phyloP scores from a whole-genome alignment of 2,888 invertebrate genomes.

The Lasioglossum oenotherae region DNA sequence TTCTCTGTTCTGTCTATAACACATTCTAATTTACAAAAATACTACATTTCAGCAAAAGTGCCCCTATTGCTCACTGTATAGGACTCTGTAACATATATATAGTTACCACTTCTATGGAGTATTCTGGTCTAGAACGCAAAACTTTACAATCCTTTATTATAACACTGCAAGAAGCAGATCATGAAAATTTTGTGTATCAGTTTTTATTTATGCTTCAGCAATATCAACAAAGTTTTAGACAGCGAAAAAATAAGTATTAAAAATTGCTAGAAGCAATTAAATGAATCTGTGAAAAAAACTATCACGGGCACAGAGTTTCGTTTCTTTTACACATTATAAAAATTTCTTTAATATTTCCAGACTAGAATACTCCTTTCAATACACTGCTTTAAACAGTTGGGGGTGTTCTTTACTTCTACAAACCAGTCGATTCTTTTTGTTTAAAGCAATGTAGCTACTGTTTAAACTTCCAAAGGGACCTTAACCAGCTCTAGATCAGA shows the following conservation, averaged over 20 bases:
- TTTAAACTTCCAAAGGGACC: neutral
- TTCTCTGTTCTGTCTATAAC: neutral
- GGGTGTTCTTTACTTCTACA: neutral
- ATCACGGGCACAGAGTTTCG: too few species aligned
- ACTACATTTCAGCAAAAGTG: conserved; percentile 27
- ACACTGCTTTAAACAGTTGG: neutral
- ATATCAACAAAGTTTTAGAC: neutral
- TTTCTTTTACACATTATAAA: neutral
- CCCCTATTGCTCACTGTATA: conserved; percentile 14
- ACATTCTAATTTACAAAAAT: conserved; percentile 49
- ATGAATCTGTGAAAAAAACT: too few species aligned
- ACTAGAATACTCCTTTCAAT: neutral
- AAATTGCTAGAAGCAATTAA: too few species aligned
- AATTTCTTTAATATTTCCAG: neutral
- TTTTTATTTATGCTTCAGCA: neutral
- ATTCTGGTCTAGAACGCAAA: neutral
- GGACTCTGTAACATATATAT: neutral
- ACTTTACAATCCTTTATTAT: neutral
- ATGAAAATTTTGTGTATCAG: neutral
- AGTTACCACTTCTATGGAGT: neutral
- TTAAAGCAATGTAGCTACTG: neutral
- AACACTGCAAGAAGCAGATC: neutral
- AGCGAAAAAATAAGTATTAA: neutral
- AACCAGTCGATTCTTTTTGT: neutral
- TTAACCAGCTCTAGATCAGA: neutral